Evolutionary conservation across 2,797 vertebrate genomes (phyloP).

Genomic region (Galago senegalensis): DNA sequence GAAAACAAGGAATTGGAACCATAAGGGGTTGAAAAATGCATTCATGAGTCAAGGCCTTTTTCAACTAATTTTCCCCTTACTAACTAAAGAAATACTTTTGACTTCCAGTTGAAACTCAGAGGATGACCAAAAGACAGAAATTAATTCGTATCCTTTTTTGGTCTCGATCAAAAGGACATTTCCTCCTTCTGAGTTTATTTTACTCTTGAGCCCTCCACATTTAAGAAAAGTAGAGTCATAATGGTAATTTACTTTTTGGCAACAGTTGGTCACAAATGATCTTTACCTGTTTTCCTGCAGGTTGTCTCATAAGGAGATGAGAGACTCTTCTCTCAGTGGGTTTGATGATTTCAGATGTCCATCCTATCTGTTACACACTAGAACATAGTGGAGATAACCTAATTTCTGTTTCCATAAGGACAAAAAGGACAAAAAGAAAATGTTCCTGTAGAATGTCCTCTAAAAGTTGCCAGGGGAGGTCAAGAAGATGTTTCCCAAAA

Average conservation of each 20-base stretch:
- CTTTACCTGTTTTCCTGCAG: conserved; percentile 63
- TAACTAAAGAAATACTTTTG: conserved; percentile 1
- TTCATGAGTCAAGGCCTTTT: not conserved
- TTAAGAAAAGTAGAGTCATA: conserved; percentile 38
- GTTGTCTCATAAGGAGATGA: not conserved
- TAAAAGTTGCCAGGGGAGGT: not conserved
- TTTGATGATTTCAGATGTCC: conserved; percentile 14
- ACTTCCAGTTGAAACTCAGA: conserved; percentile 9
- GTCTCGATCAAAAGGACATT: conserved; percentile 32
- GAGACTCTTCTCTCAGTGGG: not conserved
- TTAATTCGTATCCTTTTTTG: conserved; percentile 23
- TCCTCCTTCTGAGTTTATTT: conserved; percentile 27
- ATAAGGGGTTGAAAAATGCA: not conserved
- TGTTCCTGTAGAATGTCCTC: not conserved
- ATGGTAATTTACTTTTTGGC: conserved; percentile 32
- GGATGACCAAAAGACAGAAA: conserved; percentile 12
- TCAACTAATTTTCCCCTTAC: not conserved
- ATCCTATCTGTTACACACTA: not conserved
- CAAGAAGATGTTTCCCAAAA: not conserved
- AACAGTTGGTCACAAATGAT: conserved; percentile 8
- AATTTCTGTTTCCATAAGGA: conserved; percentile 48
- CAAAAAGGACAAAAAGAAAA: conserved; percentile 28
- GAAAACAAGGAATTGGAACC: conserved; percentile 14
- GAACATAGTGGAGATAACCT: conserved; percentile 11
- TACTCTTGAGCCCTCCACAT: conserved; percentile 31